A percentile compares a stretch with the other conserved stretches of the same genome.
Conservation (phyloP, 64 coral and sea anemone species). For the Astreopora myriophthalma region DNA sequence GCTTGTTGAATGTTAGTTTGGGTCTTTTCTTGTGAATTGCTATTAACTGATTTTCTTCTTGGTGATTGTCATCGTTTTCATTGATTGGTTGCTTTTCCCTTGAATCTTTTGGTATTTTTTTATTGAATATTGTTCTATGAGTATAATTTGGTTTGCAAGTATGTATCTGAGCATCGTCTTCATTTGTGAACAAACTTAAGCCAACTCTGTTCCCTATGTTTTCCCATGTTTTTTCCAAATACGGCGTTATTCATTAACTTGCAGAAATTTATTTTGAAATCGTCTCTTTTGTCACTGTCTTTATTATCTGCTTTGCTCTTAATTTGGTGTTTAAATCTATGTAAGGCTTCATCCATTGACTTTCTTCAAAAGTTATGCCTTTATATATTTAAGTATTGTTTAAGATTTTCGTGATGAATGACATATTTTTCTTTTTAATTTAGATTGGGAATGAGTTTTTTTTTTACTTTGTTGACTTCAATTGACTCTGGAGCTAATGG, state of each 20-base stretch:
- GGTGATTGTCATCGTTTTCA: too few species aligned
- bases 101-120: too few species aligned
- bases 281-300: too few species aligned
- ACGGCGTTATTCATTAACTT: neutral
- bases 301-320: neutral
- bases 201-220: neutral
- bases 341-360: neutral
- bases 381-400: neutral
- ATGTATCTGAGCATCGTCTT: neutral
- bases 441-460: neutral
- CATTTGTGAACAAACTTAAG: neutral
- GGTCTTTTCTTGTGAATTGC: neutral
- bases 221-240: neutral
- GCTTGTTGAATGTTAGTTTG: neutral
- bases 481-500: neutral
- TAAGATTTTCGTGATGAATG: neutral
- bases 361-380: neutral
- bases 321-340: neutral
- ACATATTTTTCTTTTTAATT: neutral
- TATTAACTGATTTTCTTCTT: too few species aligned
- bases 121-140: neutral
- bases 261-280: neutral
- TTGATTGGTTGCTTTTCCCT: too few species aligned
- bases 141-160: neutral
- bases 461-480: neutral